Percentiles rank a stretch among this genome's conserved stretches.
Evolutionary conservation across 2,888 invertebrate species (phyloP).

Genomic region (Therioaphis trifolii): DNA sequence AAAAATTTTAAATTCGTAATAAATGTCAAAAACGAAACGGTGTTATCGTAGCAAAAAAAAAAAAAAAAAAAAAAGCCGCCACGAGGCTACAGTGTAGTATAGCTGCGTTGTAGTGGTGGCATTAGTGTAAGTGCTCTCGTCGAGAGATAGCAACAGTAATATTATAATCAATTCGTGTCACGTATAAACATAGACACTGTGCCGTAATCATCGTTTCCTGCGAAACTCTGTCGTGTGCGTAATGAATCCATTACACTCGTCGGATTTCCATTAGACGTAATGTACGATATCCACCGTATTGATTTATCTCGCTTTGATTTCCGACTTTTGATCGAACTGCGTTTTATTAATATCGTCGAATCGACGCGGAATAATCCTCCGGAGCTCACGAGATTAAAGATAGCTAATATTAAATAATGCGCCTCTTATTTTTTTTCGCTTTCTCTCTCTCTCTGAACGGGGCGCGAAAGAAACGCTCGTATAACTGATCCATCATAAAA

Average conservation of each 20-base stretch:
- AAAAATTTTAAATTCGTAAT: not conserved
- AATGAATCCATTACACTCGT: constrained; percentile 8
- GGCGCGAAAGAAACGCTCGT: not conserved
- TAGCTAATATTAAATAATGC: not conserved
- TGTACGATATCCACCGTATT: not conserved
- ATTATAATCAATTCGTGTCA: not conserved
- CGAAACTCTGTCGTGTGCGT: constrained; percentile 3
- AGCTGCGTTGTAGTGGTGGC: not conserved
- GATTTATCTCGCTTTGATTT: constrained; percentile 25
- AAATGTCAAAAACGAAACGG: not conserved
- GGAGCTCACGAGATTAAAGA: not conserved
- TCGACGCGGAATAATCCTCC: not conserved
- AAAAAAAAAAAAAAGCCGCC: too few relatives aligned
- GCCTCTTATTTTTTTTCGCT: too few relatives aligned
- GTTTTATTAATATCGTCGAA: constrained; percentile 16
- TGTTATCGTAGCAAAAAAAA: not conserved
- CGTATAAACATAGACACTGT: not conserved
- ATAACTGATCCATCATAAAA: constrained; percentile 23
- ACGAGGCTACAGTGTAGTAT: not conserved
- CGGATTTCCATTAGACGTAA: not conserved
- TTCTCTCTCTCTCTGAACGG: not conserved
- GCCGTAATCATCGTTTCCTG: not conserved
- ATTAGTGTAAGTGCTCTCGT: not conserved
- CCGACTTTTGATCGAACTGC: not conserved
- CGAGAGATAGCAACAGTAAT: not conserved